Percentiles rank a stretch among this genome's conserved stretches.
Evolutionary conservation across 2,888 invertebrate species (phyloP).

Genomic region (Keiferia lycopersicella): DNA sequence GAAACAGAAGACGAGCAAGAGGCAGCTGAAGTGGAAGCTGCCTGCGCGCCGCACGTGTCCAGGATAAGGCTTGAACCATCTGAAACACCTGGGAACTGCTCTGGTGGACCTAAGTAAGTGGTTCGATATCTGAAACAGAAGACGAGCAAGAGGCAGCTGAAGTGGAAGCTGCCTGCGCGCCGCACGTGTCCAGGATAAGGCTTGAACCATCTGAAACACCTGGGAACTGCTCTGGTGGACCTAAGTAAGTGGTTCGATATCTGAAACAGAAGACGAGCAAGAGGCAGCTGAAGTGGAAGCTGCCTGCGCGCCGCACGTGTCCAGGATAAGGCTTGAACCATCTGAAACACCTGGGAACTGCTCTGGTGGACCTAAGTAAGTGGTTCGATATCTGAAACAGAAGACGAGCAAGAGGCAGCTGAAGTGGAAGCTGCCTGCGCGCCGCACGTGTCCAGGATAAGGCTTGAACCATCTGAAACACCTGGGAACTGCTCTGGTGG

Average conservation of each 20-base stretch:
- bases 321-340: conserved; percentile 60
- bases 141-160: conserved; percentile 58
- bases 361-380: conserved; percentile 56
- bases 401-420: conserved; percentile 50
- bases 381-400: conserved; percentile 52
- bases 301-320: conserved; percentile 63
- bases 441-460: conserved; percentile 57
- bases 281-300: conserved; percentile 59
- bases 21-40: conserved; percentile 53
- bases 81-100: conserved; percentile 61
- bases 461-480: conserved; percentile 60
- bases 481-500: conserved; percentile 63
- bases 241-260: conserved; percentile 58
- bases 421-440: conserved; percentile 62
- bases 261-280: conserved; percentile 45
- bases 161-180: conserved; percentile 61
- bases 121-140: conserved; percentile 53
- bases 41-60: conserved; percentile 65
- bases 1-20: conserved; percentile 58
- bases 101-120: conserved; percentile 56
- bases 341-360: conserved; percentile 63
- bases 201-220: conserved; percentile 62
- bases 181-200: conserved; percentile 59
- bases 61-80: conserved; percentile 61
- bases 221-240: conserved; percentile 60